Evolutionary conservation across 1,140 invertebrate genomes (phyloP).

Genomic region (Drosophila lacertosa): DNA sequence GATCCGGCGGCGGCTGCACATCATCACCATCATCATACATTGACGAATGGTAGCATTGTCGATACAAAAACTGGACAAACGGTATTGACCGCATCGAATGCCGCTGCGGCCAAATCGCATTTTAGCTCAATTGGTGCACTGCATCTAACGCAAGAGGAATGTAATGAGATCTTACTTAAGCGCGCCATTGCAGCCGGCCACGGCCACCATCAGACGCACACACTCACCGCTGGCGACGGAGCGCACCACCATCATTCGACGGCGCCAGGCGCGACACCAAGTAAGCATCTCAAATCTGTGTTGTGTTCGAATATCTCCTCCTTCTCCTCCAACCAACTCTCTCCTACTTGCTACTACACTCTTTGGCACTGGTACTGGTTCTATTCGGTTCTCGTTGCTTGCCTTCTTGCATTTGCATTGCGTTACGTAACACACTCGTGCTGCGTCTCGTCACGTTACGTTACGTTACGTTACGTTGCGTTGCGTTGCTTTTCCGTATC

Average conservation of each 20-base stretch:
- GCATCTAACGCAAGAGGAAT: slow-evolving; percentile 90
- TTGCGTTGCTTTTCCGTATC: slow-evolving; percentile 27
- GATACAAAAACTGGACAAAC: slow-evolving; percentile 83
- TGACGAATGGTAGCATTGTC: slow-evolving; percentile 82
- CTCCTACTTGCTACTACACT: slow-evolving; percentile 30
- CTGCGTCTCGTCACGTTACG: too few relatives aligned
- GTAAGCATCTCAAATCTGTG: slow-evolving; percentile 82
- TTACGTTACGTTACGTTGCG: slow-evolving; percentile 1
- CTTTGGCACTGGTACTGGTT: slow-evolving; percentile 37
- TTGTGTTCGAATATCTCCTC: slow-evolving; percentile 50
- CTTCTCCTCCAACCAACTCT: slow-evolving; percentile 16
- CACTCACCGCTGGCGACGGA: slow-evolving; percentile 77
- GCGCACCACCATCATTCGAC: slow-evolving; percentile 66
- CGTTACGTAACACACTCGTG: slow-evolving; percentile 18
- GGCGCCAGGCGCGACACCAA: slow-evolving; percentile 79
- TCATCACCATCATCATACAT: slow-evolving; percentile 72
- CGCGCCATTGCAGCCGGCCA: slow-evolving; percentile 84
- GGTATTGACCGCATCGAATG: slow-evolving; percentile 71
- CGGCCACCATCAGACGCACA: slow-evolving; percentile 83
- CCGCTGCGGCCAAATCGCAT: slow-evolving; percentile 79
- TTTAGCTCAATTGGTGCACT: slow-evolving; percentile 88
- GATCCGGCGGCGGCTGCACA: slow-evolving; percentile 69
- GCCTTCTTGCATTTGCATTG: slow-evolving; percentile 35
- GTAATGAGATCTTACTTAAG: slow-evolving; percentile 91
- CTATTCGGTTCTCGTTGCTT: slow-evolving; percentile 69